Base-by-base conservation (phyloP, 1,140 invertebrate species). In the Heliconius hermathena region DNA sequence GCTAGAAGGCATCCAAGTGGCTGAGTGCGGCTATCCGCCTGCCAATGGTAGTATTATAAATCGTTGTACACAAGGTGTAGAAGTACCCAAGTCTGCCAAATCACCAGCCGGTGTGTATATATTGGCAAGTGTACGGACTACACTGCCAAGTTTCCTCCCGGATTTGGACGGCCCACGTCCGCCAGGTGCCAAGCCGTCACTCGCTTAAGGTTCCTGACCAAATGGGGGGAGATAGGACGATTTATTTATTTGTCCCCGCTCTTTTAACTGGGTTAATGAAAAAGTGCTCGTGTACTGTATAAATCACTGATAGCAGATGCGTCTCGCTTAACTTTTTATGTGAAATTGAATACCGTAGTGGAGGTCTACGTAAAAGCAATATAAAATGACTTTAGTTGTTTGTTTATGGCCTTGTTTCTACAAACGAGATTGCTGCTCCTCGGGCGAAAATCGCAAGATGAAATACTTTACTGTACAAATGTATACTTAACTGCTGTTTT, bases 31-130 rank as follows among this genome's bases (percentile, higher is more conserved):
- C 29, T 41, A 71, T 74, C 54, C 46, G 71, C 75, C 83, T 81
- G 87, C 83, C 84, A 87, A 86, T 84, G 83, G 79, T 81, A 85
- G 85, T 82, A 83, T 80, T 81, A 79, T 88, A 89, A 87, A 88
- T 86, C 84, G 82, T 84, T 82, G 82, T 76, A 73, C 82, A 85
- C 85, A 86, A 87, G 84, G 88, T 89, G 88, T 85, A 79, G 87
- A 88, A 83, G 84, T 81, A 77, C 74, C 82, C 79, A 79, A 79
- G 77, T 82, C 77, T 88, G 87, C 88, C 88, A 90, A 90, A 86
- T 89, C 82, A 86, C 83, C 83, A 73, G 78, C 84, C 75, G 80
- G 78, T 82, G 76, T 79, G 82, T 77, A 83, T 80, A 85, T 82
- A 84, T 89, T 87, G 87, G 87, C 88, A 86, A 81, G 77, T 80